A percentile compares a stretch with the other conserved stretches of the same genome.
These are phyloP conservation scores for Nanger granti DNA, from an alignment of 2,113 vertebrate genomes.

Conservation along the genomic window DNA sequence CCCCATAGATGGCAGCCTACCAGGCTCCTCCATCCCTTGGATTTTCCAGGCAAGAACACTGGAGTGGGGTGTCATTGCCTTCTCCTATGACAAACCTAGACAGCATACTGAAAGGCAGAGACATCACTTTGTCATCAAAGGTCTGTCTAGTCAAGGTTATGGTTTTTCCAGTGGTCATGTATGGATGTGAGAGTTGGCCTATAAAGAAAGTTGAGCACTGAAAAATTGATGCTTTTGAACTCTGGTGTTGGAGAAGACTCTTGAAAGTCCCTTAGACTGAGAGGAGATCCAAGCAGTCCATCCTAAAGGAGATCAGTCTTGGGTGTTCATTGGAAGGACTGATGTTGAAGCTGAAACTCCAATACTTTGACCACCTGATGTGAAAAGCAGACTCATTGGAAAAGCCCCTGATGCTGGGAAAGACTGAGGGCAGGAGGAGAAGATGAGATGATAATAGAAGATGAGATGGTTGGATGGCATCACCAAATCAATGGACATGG, in stretches of 20 bases:
- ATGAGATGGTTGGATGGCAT: neutral
- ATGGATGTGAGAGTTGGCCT: neutral
- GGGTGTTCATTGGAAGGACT: neutral
- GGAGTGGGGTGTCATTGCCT: neutral
- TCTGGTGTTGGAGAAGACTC: neutral
- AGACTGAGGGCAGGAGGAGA: neutral
- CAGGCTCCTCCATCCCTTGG: neutral
- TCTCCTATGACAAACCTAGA: neutral
- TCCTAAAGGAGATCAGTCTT: neutral
- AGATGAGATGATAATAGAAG: neutral
- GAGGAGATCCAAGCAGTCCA: neutral
- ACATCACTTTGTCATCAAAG: neutral
- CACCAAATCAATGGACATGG: neutral
- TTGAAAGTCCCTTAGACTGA: neutral
- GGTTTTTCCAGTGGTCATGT: neutral
- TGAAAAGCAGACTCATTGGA: rapidly evolving
- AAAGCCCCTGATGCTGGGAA: neutral
- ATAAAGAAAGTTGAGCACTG: neutral
- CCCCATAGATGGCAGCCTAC: neutral
- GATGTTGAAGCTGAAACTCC: neutral
- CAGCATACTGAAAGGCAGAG: neutral
- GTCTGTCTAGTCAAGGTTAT: neutral
- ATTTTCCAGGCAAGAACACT: neutral
- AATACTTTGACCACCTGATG: neutral
- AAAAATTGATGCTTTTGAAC: neutral